These are phyloP conservation scores for Perca schrenkii DNA, from an alignment of 2,113 vertebrate species.

Conservation along the genomic window DNA sequence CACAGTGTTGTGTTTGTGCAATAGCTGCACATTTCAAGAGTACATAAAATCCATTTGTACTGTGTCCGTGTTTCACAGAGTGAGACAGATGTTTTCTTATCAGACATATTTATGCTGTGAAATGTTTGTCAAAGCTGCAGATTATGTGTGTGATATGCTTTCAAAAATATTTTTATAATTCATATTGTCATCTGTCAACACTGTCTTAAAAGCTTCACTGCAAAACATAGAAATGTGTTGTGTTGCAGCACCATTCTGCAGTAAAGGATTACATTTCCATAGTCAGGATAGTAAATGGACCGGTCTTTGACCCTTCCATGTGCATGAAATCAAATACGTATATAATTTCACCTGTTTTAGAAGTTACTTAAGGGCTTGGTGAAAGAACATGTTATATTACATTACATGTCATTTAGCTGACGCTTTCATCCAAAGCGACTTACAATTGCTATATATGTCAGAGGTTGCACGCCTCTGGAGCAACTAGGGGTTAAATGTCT, in stretches of 20 bases:
- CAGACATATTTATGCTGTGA: background rate
- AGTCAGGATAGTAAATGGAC: background rate
- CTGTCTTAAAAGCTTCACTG: background rate
- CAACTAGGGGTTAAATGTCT: too few species aligned
- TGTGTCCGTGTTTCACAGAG: background rate
- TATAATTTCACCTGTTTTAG: background rate
- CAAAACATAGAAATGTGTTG: background rate
- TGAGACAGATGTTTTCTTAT: background rate
- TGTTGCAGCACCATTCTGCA: background rate
- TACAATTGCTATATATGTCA: too few species aligned
- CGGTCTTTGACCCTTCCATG: background rate
- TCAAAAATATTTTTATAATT: background rate
- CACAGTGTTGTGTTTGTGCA: background rate
- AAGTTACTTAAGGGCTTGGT: too few species aligned
- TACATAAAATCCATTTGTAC: background rate
- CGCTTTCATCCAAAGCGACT: too few species aligned
- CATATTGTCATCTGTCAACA: background rate
- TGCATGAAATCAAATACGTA: background rate
- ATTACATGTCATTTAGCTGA: too few species aligned
- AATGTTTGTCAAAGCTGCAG: background rate
- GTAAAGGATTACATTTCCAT: background rate
- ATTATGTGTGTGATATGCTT: background rate
- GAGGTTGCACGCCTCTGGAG: too few species aligned
- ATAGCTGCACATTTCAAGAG: background rate
- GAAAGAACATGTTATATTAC: too few species aligned